Conservation (phyloP, 2,888 invertebrate genomes). For the Halocaridina rubra region DNA sequence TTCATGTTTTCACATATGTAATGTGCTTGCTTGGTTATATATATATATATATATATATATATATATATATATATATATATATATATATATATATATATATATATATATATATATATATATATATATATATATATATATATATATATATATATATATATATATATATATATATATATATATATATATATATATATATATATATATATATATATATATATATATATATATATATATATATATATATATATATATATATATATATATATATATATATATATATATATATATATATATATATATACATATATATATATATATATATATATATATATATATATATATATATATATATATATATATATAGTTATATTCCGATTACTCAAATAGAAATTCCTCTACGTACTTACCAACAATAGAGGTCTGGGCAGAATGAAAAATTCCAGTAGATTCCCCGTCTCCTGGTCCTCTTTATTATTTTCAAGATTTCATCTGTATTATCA, state of each 20-base stretch:
- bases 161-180: too few species aligned
- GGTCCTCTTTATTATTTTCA: constrained; percentile 15
- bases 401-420: too few species aligned
- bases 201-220: background rate
- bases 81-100: too few species aligned
- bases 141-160: too few species aligned
- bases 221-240: background rate
- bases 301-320: background rate
- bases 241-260: background rate
- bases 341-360: background rate
- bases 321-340: background rate
- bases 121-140: too few species aligned
- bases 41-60: too few species aligned
- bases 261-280: background rate
- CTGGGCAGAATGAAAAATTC: background rate
- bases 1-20: too few species aligned
- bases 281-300: background rate
- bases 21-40: too few species aligned
- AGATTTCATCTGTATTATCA: background rate
- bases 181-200: background rate
- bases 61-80: too few species aligned
- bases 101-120: too few species aligned
- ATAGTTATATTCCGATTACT: background rate
- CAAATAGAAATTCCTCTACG: background rate
- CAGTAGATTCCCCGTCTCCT: constrained; percentile 1